Evolutionary conservation across 2,113 vertebrate species (phyloP).

Genomic region (Gnathochromis pfefferi): DNA sequence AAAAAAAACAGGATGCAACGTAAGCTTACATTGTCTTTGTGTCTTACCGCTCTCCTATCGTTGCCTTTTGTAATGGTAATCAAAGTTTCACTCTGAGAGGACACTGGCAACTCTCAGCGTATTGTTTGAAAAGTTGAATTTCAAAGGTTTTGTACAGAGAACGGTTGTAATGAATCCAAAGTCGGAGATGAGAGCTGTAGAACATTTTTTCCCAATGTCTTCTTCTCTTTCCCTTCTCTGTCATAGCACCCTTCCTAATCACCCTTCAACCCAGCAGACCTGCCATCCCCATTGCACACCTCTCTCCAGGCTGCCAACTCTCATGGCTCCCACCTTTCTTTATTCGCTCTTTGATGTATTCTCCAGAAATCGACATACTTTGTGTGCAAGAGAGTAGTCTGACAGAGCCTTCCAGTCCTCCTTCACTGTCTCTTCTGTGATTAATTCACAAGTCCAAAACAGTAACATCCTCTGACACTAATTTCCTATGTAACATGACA

Average conservation of each 20-base stretch:
- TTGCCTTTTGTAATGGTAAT: constrained; percentile 44
- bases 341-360: constrained; percentile 49
- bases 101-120: constrained; percentile 16
- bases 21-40: constrained; percentile 4
- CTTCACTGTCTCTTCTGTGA: constrained; percentile 57
- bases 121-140: constrained; percentile 43
- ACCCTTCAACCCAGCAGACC: constrained; percentile 51
- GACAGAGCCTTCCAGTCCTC: constrained; percentile 39
- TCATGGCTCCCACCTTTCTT: constrained; percentile 6
- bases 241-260: constrained; percentile 49
- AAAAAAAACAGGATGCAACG: neutral
- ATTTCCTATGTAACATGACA: constrained; percentile 72
- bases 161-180: constrained; percentile 39
- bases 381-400: constrained; percentile 1
- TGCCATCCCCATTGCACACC: constrained; percentile 29
- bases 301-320: constrained; percentile 37
- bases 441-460: constrained; percentile 72
- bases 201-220: constrained; percentile 8
- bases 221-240: neutral
- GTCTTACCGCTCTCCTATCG: neutral
- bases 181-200: constrained; percentile 16
- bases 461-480: constrained; percentile 72
- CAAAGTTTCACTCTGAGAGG: constrained; percentile 17
- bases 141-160: constrained; percentile 28
- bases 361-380: constrained; percentile 21